Evolutionary conservation across 2,797 vertebrate genomes (phyloP).

Genomic region (Trichosurus vulpecula): DNA sequence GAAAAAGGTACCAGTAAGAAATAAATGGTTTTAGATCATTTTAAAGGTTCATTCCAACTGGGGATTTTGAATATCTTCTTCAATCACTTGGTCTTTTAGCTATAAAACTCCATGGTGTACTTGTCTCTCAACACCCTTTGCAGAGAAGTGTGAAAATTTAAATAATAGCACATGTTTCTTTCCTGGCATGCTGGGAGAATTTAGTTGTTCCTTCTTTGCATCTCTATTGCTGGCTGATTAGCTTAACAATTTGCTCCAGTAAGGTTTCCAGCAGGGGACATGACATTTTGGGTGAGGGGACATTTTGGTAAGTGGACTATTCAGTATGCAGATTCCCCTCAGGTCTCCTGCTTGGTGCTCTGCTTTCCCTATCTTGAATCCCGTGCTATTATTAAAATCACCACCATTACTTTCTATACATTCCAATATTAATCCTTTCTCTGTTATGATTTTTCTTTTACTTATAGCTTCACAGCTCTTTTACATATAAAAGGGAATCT

Average conservation of each 20-base stretch:
- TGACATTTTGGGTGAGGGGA: not conserved
- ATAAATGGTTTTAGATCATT: conserved; percentile 19
- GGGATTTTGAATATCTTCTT: not conserved
- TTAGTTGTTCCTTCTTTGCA: conserved; percentile 17
- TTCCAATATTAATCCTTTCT: conserved; percentile 6
- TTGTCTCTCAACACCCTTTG: not conserved
- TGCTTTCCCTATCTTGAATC: not conserved
- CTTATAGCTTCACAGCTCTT: conserved; percentile 13
- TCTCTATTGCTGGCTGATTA: not conserved
- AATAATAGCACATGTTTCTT: not conserved
- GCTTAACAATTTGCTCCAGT: not conserved
- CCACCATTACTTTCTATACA: conserved; percentile 29
- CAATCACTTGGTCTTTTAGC: not conserved
- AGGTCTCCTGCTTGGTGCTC: not conserved
- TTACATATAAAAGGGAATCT: conserved; percentile 44
- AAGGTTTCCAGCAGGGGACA: not conserved
- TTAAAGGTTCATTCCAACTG: conserved; percentile 10
- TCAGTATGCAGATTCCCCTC: not conserved
- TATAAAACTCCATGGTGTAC: not conserved
- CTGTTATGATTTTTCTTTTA: conserved; percentile 41
- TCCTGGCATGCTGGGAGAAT: not conserved
- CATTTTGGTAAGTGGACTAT: not conserved
- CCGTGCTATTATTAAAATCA: conserved; percentile 10
- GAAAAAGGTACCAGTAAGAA: not conserved
- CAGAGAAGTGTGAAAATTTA: not conserved